Base-by-base conservation (phyloP, 2,113 vertebrate species). In the Xyrauchen texanus region DNA sequence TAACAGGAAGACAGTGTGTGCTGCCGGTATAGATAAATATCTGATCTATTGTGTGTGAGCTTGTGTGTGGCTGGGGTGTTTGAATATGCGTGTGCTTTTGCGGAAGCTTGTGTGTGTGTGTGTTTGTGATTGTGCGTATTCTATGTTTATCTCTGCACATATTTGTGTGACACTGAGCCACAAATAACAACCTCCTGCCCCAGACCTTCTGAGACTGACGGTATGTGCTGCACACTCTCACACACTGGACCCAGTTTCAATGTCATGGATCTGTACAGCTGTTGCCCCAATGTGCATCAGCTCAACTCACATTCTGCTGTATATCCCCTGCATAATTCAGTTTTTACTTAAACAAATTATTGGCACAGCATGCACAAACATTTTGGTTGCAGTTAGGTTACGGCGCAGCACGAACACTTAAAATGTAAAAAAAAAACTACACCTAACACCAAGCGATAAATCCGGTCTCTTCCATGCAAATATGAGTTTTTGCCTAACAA, bases 1-100 rank as follows among this genome's bases (percentile, higher is more conserved):
- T 64, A 78, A 78, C 82, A 84, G 82, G 82, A 84, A 78, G 78
- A 69, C 21, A 8, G 44, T 52, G 76, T 76, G 74, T 77, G 78
- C 65, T 70, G 71, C 12, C 6, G 57, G 63, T 64, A 4, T 44
- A 63, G 82, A 84, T 84, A 84, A 74, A 73, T 44, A 84, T 84
- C 79, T 69, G 57, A 73, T 81, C 74, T 49, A 81, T 77, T 84
- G 82, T 79, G 45, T 65, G 68, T 52, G 65, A 55, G 60, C 44
- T 68, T 60, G 55, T 58, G 63, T 49, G 60, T 51, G 53, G 64
- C 69, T 65, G 53, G 71, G 45, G 65, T 71, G 66, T 82, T 66
- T 79, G 67, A 71, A 68, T 67, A 76, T 53, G 21, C 66, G 68
- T 44, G 4, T 46, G 47, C 55, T 78, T 75, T 45, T 61, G 60